Evolutionary conservation across 2,888 invertebrate species (phyloP).

Genomic region (Sisyra nigra): DNA sequence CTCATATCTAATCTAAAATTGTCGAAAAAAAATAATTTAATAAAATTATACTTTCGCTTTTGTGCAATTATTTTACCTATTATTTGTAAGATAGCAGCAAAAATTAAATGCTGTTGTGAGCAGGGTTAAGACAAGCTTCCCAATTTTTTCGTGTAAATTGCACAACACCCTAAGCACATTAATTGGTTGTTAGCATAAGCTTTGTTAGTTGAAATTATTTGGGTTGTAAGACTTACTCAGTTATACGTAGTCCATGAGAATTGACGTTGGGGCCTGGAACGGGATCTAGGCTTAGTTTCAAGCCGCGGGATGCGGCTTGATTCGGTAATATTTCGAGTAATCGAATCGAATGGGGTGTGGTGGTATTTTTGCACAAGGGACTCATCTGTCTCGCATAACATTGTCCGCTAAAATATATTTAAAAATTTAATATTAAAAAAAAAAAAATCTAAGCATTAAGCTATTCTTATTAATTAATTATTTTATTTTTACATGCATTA

Average conservation of each 20-base stretch:
- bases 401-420: slow-evolving; percentile 36
- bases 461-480: too few relatives aligned
- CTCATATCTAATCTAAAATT: slow-evolving; percentile 57
- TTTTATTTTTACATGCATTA: too few relatives aligned
- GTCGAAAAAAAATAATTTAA: background rate
- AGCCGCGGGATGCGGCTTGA: slow-evolving; percentile 38
- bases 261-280: slow-evolving; percentile 27
- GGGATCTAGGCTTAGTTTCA: slow-evolving; percentile 43
- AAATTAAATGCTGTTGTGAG: slow-evolving; percentile 52
- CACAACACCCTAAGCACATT: slow-evolving; percentile 33
- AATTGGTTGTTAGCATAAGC: background rate
- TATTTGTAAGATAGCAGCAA: slow-evolving; percentile 47
- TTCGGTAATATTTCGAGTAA: slow-evolving; percentile 63
- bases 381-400: slow-evolving; percentile 63
- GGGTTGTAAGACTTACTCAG: slow-evolving; percentile 38
- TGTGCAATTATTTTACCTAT: slow-evolving; percentile 35
- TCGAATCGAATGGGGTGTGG: slow-evolving; percentile 66
- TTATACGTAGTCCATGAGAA: slow-evolving; percentile 49
- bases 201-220: background rate
- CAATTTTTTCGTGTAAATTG: slow-evolving; percentile 49
- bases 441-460: background rate
- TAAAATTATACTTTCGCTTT: background rate
- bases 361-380: slow-evolving; percentile 33
- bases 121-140: slow-evolving; percentile 51
- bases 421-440: slow-evolving; percentile 3